Conservation (phyloP, 2,797 vertebrate species). For the Simalia tracyae region DNA sequence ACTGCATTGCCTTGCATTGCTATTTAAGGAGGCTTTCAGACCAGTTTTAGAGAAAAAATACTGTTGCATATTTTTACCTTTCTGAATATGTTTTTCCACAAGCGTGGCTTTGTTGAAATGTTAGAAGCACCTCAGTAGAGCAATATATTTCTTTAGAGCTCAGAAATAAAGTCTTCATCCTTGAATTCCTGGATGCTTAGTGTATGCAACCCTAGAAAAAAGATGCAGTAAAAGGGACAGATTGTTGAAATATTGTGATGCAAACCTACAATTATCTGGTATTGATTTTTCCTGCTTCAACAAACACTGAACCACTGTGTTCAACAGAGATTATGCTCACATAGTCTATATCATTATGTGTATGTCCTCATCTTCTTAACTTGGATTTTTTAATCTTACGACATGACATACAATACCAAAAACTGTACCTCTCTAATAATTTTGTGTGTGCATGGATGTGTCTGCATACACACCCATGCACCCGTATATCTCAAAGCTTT, state of each 20-base stretch:
- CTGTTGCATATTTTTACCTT: constrained; percentile 12
- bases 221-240: not conserved
- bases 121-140: not conserved
- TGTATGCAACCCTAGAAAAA: constrained; percentile 18
- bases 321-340: accelerated
- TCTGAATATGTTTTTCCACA: constrained; percentile 2
- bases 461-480: not conserved
- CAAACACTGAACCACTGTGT: not conserved
- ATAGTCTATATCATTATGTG: constrained; percentile 1
- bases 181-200: constrained; percentile 14
- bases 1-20: not conserved
- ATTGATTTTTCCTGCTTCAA: not conserved
- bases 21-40: constrained; percentile 7
- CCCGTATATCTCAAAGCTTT: not conserved
- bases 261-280: not conserved
- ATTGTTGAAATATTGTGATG: not conserved
- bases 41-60: not conserved
- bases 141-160: constrained; percentile 28
- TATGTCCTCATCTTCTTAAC: not conserved
- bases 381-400: not conserved
- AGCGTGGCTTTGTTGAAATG: constrained; percentile 13
- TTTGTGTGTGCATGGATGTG: not conserved
- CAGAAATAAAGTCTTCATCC: constrained; percentile 9
- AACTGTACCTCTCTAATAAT: not conserved
- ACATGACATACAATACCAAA: not conserved